These are phyloP conservation scores for Numida meleagris DNA, from an alignment of 2,113 vertebrate genomes.

Conservation along the genomic window DNA sequence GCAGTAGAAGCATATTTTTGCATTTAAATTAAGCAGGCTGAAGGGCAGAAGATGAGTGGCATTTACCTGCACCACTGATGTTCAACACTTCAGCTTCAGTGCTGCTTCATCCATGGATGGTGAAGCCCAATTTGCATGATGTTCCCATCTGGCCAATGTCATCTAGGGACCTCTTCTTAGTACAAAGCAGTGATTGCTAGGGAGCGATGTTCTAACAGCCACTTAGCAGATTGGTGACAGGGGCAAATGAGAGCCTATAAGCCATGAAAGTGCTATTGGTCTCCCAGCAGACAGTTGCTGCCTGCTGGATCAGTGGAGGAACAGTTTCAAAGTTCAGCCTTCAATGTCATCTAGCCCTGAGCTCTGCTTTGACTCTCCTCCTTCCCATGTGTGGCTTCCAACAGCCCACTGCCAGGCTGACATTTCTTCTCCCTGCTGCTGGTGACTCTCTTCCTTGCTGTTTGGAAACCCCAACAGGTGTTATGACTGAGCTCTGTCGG, in stretches of 20 bases:
- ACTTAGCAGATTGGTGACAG: not conserved
- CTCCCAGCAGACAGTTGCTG: conserved; percentile 15
- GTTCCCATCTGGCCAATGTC: not conserved
- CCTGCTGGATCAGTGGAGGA: not conserved
- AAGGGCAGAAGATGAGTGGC: not conserved
- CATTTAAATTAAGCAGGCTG: not conserved
- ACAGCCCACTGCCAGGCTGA: conserved; percentile 1
- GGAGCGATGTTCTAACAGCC: not conserved
- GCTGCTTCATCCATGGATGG: not conserved
- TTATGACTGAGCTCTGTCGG: not conserved
- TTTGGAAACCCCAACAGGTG: not conserved
- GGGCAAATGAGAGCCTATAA: not conserved
- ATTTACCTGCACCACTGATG: not conserved
- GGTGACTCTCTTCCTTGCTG: not conserved
- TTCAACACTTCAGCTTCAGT: not conserved
- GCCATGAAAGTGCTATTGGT: not conserved
- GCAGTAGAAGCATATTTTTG: not conserved
- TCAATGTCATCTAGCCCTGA: not conserved
- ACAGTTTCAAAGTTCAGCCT: conserved; percentile 1
- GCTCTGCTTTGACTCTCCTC: conserved; percentile 26
- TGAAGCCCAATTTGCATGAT: not conserved
- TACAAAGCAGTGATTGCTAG: not conserved
- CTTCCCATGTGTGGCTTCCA: not conserved
- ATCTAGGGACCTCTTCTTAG: not conserved
- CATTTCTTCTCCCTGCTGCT: conserved; percentile 6